Percentiles rank a stretch among this genome's conserved stretches.
phyloP scores from a whole-genome alignment of 2,888 invertebrate species.

The Synergus laeviventris region DNA sequence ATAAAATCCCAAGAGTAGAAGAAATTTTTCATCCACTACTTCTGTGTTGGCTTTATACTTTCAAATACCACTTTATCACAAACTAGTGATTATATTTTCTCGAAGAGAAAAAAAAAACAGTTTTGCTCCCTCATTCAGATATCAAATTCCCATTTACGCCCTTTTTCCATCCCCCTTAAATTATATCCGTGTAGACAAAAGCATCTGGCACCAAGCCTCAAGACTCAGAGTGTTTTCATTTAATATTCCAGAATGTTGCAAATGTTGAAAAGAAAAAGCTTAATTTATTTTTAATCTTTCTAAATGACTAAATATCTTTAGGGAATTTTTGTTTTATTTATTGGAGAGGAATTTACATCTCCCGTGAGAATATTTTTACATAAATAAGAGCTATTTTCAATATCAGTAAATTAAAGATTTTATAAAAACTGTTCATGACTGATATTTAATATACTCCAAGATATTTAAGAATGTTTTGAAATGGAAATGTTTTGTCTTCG shows the following conservation, averaged over 20 bases:
- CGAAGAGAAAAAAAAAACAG: not conserved
- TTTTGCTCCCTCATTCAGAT: not conserved
- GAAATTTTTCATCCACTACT: not conserved
- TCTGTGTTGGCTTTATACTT: not conserved
- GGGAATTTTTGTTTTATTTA: not conserved
- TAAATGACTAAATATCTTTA: not conserved
- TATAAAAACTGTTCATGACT: not conserved
- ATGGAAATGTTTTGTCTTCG: not conserved
- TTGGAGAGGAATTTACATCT: not conserved
- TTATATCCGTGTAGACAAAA: not conserved
- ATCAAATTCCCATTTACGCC: not conserved
- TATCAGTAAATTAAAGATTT: not conserved
- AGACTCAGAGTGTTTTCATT: not conserved
- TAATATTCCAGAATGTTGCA: not conserved
- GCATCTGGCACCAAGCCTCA: not conserved
- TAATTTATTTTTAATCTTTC: not conserved
- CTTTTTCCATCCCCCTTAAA: not conserved
- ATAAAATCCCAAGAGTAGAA: not conserved
- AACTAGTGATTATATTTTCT: not conserved
- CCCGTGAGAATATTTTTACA: not conserved
- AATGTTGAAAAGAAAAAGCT: not conserved
- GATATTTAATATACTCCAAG: not conserved
- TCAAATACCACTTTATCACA: not conserved
- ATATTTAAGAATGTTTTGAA: not conserved
- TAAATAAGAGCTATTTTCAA: not conserved